Evolutionary conservation across 2,797 vertebrate genomes (phyloP).

Genomic region (Phrynocephalus guinanensis): DNA sequence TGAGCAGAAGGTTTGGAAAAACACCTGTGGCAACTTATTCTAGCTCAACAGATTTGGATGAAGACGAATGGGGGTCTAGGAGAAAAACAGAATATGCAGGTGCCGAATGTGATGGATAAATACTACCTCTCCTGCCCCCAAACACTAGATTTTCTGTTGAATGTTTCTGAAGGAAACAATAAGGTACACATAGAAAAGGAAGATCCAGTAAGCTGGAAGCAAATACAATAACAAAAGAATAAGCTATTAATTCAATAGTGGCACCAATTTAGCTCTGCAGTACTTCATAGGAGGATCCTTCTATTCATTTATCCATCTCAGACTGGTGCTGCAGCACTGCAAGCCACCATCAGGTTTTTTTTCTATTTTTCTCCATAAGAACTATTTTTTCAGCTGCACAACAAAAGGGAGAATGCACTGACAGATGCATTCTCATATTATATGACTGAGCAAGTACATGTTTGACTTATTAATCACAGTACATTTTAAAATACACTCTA

Average conservation of each 20-base stretch:
- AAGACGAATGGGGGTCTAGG: conserved; percentile 12
- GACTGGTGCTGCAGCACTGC: conserved; percentile 62
- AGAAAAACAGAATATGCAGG: conserved; percentile 10
- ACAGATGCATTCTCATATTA: not conserved
- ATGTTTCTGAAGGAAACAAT: conserved; percentile 56
- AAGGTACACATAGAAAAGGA: conserved; percentile 48
- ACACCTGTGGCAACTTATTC: not conserved
- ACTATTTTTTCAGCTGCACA: conserved; percentile 50
- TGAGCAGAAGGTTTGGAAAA: not conserved
- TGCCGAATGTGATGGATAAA: not conserved
- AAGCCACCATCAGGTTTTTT: conserved; percentile 59
- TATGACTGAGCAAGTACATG: not conserved
- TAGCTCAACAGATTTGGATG: not conserved
- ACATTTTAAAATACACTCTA: not conserved
- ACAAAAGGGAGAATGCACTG: conserved; percentile 35
- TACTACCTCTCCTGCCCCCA: conserved; percentile 16
- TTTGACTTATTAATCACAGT: not conserved
- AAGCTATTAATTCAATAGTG: conserved; percentile 59
- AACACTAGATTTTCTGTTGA: conserved; percentile 48
- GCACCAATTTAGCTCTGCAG: conserved; percentile 67
- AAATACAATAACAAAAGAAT: conserved; percentile 46
- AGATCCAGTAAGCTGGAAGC: conserved; percentile 52
- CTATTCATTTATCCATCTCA: conserved; percentile 59
- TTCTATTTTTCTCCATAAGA: not conserved
- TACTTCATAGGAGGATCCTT: conserved; percentile 62